Conservation (phyloP, 1,140 invertebrate genomes). For the Calliphora vicina region DNA sequence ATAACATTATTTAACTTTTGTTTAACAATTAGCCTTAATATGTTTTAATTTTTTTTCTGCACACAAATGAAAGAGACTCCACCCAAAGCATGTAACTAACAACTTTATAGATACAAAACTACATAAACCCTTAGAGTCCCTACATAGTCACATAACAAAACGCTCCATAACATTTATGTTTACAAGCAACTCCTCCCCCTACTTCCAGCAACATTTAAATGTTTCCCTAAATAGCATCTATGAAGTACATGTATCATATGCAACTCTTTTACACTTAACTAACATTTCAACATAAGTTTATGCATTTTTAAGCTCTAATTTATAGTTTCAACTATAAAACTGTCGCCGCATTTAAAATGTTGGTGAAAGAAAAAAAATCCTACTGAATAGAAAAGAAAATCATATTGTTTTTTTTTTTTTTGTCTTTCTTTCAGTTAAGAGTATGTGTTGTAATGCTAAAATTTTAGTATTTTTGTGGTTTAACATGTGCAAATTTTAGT, state of each 20-base stretch:
- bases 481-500: not conserved
- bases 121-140: not conserved
- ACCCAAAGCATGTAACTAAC: constrained; percentile 17
- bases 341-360: constrained; percentile 29
- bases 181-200: not conserved
- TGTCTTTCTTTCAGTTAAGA: too few species aligned
- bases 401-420: too few species aligned
- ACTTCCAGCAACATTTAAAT: not conserved
- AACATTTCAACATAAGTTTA: constrained; percentile 33
- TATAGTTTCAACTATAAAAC: constrained; percentile 26
- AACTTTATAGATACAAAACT: not conserved
- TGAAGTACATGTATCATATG: not conserved
- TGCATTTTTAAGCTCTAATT: constrained; percentile 23
- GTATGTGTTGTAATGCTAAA: not conserved
- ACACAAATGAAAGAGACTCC: not conserved
- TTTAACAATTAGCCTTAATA: too few species aligned
- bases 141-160: too few species aligned
- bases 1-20: too few species aligned
- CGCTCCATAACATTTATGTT: not conserved
- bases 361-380: not conserved
- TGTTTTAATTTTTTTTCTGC: too few species aligned
- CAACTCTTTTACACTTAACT: not conserved
- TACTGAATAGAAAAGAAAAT: too few species aligned
- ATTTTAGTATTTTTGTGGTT: too few species aligned
- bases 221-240: not conserved